Conservation (phyloP, 2,888 invertebrate species). For the Noctua comes region DNA sequence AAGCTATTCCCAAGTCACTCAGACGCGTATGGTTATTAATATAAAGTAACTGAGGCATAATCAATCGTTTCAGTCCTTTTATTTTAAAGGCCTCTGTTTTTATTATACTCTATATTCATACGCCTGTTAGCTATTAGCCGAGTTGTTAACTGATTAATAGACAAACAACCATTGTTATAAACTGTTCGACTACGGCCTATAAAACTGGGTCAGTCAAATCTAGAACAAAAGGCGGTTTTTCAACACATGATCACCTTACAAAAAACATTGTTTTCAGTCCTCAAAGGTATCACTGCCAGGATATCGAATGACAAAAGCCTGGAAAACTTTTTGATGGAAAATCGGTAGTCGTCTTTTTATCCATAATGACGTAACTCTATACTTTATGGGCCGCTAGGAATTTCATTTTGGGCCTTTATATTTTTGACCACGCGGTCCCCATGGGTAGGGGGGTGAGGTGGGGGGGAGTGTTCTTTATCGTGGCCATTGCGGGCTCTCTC, state of each 20-base stretch:
- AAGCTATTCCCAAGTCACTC: slow-evolving; percentile 48
- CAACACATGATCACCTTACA: slow-evolving; percentile 39
- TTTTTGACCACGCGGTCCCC: slow-evolving; percentile 83
- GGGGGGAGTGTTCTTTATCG: slow-evolving; percentile 76
- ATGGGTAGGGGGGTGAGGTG: slow-evolving; percentile 45
- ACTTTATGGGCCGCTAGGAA: slow-evolving; percentile 85
- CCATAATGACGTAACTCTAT: slow-evolving; percentile 88
- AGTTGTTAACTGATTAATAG: slow-evolving; percentile 52
- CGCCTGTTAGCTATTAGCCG: slow-evolving; percentile 31
- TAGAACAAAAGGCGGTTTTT: slow-evolving; percentile 25
- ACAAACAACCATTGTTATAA: slow-evolving; percentile 54
- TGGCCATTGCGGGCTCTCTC: slow-evolving; percentile 78
- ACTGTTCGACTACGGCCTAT: slow-evolving; percentile 5
- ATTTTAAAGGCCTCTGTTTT: neutral
- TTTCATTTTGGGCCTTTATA: slow-evolving; percentile 87
- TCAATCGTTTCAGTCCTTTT: slow-evolving; percentile 33
- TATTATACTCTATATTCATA: slow-evolving; percentile 9
- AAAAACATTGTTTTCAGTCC: slow-evolving; percentile 37
- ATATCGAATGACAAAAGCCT: slow-evolving; percentile 64
- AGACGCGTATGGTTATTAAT: slow-evolving; percentile 35
- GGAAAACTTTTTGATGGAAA: slow-evolving; percentile 60
- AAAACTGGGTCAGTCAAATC: slow-evolving; percentile 46
- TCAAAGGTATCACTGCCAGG: slow-evolving; percentile 61
- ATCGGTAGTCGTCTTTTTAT: slow-evolving; percentile 72
- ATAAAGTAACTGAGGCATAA: slow-evolving; percentile 27